Conservation (phyloP, 2,797 vertebrate genomes). For the Hafferia zeledoni region DNA sequence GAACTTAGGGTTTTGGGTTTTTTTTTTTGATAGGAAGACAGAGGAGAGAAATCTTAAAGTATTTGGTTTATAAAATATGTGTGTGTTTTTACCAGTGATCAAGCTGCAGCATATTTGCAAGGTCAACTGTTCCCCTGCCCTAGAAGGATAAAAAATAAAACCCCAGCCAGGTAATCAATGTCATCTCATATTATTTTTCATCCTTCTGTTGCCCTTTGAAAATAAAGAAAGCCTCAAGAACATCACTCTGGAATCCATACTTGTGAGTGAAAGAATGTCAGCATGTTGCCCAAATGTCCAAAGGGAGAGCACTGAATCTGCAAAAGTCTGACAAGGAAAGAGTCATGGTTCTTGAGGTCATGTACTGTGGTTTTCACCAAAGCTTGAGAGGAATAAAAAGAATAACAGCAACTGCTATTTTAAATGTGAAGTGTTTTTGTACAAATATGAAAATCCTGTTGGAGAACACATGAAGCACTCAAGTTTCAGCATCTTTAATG, state of each 20-base stretch:
- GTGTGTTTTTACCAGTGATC: neutral
- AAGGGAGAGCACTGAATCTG: neutral
- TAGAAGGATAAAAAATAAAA: neutral
- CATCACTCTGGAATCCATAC: neutral
- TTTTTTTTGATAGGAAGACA: neutral
- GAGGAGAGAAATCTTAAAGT: neutral
- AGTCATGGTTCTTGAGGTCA: neutral
- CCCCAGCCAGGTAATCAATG: neutral
- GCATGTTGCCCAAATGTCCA: neutral
- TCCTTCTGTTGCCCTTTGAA: neutral
- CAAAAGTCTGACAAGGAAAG: neutral
- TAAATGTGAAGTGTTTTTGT: neutral
- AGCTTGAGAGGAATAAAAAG: neutral
- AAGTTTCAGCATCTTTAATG: neutral
- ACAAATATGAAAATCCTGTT: neutral
- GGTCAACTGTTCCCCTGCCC: neutral
- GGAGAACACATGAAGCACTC: neutral
- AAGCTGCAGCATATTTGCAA: neutral
- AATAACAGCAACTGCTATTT: neutral
- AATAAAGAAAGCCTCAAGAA: neutral
- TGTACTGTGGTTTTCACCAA: neutral
- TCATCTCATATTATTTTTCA: neutral
- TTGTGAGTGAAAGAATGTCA: neutral
- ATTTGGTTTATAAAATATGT: neutral
- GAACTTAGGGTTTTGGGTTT: neutral